Evolutionary conservation across 2,888 invertebrate genomes (phyloP).

Genomic region (Latrodectus hesperus): DNA sequence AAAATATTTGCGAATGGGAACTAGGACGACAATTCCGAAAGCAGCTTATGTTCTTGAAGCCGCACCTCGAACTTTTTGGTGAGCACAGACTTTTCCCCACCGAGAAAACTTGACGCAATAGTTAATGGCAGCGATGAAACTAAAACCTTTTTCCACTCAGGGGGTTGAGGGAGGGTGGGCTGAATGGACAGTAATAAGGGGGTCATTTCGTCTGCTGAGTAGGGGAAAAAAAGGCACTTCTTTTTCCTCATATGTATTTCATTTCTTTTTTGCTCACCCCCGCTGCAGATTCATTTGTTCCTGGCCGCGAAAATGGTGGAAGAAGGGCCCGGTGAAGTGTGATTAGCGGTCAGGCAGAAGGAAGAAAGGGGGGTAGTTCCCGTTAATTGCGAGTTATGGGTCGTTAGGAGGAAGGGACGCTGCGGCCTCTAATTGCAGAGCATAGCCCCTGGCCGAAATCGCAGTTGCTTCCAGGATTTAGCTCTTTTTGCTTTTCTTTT

Average conservation of each 20-base stretch:
- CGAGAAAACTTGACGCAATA: too few relatives aligned
- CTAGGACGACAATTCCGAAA: too few relatives aligned
- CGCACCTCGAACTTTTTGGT: too few relatives aligned
- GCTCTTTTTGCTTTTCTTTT: background rate
- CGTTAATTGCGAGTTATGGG: slow-evolving; percentile 65
- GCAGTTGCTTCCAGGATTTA: background rate
- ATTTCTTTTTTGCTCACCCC: slow-evolving; percentile 4
- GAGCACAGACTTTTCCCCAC: too few relatives aligned
- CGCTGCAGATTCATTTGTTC: slow-evolving; percentile 13
- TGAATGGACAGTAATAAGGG: slow-evolving; percentile 43
- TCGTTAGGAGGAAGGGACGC: slow-evolving; percentile 46
- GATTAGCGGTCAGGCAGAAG: slow-evolving; percentile 59
- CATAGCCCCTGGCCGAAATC: slow-evolving; percentile 49
- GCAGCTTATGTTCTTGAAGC: too few relatives aligned
- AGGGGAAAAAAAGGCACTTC: background rate
- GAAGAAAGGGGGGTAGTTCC: slow-evolving; percentile 5
- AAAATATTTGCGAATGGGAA: too few relatives aligned
- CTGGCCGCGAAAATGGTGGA: background rate
- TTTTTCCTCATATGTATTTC: background rate
- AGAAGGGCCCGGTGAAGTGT: slow-evolving; percentile 36
- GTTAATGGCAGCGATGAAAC: too few relatives aligned
- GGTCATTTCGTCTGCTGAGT: slow-evolving; percentile 33
- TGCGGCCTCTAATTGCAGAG: slow-evolving; percentile 48
- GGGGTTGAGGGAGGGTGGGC: background rate
- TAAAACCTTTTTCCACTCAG: too few relatives aligned